Base-by-base conservation (phyloP, 2,113 vertebrate species). In the Pontoporia blainvillei region DNA sequence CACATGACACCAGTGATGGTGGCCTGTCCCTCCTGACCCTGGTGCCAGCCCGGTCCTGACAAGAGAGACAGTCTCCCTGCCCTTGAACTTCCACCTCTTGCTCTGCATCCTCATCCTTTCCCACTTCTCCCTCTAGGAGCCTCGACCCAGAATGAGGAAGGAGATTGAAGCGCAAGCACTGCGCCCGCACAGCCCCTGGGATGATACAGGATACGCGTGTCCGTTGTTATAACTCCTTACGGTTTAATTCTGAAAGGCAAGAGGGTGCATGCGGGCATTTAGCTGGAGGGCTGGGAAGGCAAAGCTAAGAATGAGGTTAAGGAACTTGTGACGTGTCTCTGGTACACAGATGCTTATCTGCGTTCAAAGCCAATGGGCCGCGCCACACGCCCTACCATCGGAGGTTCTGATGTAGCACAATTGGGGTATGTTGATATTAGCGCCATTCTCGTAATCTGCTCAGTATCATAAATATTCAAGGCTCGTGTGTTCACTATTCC, bases 311-410 rank as follows among this genome's bases (percentile, higher is more conserved):
- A 25, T 0, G 10, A 90, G 86, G 62, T 7, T 18, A 6, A 66
- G 31, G 64, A 36, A 4, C 3, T 11, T 34, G 73, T 76, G 17
- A n/a, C 1, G 9, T 12, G 46, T 21, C 46, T 76, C 18, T 76
- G 73, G 41, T 34, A 4, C 46, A 11, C 46, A 11, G 44, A n/a
- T 17, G 73, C 73, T 76, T 12, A 13, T 31, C 39, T 14, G 3
- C 2, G 1, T 25, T 7, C 25, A 18, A 11, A 73, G 44, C 46
- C 10, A 0, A 8, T 20, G 81, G 15, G n/a, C 23, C 1, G 0
- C 0, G 0, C 6, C 94, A 8, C n/a, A 18, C 0, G 1, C 9
- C 15, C 44, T 25, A 0, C 3, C 21, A 5, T 1, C 4, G 0
- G 3, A 21, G 0, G 25, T n/a, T 31, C 66, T 18, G n/a, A 31